phyloP scores from a whole-genome alignment of 2,797 vertebrate species.

The Myiotriccus ornatus region DNA sequence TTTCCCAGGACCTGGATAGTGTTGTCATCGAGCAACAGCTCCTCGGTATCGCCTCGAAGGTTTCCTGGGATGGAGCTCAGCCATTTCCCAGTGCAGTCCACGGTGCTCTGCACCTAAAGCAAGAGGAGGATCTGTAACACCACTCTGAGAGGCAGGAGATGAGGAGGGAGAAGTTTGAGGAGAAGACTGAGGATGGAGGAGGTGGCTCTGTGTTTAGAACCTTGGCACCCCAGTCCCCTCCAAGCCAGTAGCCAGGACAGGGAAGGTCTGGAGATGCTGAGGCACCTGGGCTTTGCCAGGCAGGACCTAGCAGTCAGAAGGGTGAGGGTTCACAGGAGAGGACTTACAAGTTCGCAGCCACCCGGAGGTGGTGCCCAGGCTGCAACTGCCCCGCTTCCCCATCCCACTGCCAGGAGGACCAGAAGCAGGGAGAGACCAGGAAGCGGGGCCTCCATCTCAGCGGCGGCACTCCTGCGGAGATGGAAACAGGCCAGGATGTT shows the following conservation, averaged over 20 bases:
- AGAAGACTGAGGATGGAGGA: neutral
- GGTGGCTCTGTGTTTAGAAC: neutral
- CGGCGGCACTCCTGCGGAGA: conserved; percentile 54
- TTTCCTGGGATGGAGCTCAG: conserved; percentile 76
- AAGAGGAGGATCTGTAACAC: neutral
- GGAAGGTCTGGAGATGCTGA: neutral
- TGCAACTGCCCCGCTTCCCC: conserved; percentile 13
- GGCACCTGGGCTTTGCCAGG: neutral
- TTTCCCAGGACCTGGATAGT: conserved; percentile 79
- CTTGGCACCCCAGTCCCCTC: neutral
- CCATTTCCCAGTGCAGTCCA: conserved; percentile 76
- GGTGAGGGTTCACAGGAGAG: neutral
- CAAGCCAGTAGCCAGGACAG: neutral
- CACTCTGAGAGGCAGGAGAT: neutral
- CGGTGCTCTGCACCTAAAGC: conserved; percentile 77
- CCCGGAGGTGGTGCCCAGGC: conserved; percentile 23
- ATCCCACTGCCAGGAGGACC: conserved; percentile 58
- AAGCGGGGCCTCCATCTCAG: conserved; percentile 75
- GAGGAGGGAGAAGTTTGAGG: neutral
- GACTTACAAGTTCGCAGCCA: conserved; percentile 74
- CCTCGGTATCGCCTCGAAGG: conserved; percentile 71
- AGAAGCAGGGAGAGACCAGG: conserved; percentile 70
- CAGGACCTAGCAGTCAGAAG: neutral
- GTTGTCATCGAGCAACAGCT: conserved; percentile 87
- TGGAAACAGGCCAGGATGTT: neutral